Conservation (phyloP, 2,888 invertebrate genomes). For the Chrysina gloriosa region DNA sequence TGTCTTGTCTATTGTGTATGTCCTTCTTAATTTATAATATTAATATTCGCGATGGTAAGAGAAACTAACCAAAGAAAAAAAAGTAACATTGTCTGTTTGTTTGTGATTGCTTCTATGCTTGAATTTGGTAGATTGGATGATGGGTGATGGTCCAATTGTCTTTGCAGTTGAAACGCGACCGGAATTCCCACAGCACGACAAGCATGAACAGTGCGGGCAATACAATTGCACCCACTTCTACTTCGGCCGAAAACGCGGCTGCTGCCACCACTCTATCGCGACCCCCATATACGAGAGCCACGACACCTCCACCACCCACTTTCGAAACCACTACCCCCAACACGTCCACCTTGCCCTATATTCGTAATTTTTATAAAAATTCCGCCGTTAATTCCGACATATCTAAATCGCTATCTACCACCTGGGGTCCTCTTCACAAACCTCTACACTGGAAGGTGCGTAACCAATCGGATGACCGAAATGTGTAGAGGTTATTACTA, state of each 20-base stretch:
- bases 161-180: conserved; percentile 67
- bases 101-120: conserved; percentile 35
- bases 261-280: conserved; percentile 64
- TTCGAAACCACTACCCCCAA: conserved; percentile 57
- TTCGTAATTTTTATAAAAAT: conserved; percentile 65
- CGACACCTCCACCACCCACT: conserved; percentile 59
- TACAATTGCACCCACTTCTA: conserved; percentile 63
- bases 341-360: conserved; percentile 65
- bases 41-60: conserved; percentile 52
- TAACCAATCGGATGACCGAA: conserved; percentile 48
- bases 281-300: conserved; percentile 54
- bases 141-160: conserved; percentile 45
- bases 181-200: conserved; percentile 67
- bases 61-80: conserved; percentile 48
- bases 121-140: conserved; percentile 32
- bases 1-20: conserved; percentile 44
- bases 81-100: conserved; percentile 1
- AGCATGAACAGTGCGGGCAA: conserved; percentile 65
- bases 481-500: conserved; percentile 42
- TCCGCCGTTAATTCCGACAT: conserved; percentile 66
- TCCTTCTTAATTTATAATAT: conserved; percentile 45
- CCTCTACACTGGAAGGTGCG: conserved; percentile 75
- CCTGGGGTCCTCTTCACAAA: conserved; percentile 74
- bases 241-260: conserved; percentile 64
- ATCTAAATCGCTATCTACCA: conserved; percentile 73